Conservation (phyloP, 2,888 invertebrate genomes). For the Hetaerina titia region DNA sequence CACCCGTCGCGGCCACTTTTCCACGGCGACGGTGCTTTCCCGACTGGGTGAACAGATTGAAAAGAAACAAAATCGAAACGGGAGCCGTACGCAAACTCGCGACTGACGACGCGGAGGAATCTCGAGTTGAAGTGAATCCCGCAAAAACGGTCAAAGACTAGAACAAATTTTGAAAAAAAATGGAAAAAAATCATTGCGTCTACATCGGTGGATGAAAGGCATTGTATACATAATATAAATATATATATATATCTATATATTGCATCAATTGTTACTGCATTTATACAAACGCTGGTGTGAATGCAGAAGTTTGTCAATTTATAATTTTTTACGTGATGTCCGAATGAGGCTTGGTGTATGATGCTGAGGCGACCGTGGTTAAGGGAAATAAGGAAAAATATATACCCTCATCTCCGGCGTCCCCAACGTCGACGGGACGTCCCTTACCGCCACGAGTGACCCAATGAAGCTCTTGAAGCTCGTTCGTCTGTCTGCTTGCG, state of each 20-base stretch:
- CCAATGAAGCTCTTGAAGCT: too few relatives aligned
- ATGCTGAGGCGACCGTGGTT: neutral
- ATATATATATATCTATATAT: neutral
- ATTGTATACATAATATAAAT: neutral
- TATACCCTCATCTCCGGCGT: neutral
- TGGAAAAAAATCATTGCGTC: neutral
- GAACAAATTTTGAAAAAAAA: neutral
- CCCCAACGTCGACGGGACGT: neutral
- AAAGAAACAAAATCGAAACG: neutral
- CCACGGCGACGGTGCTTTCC: neutral
- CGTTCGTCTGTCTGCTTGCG: too few relatives aligned
- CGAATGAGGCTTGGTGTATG: neutral
- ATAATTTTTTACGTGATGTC: constrained; percentile 51
- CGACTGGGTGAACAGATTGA: neutral
- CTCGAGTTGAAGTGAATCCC: neutral
- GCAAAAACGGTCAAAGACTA: neutral
- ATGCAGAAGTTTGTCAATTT: constrained; percentile 42
- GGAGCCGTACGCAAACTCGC: neutral
- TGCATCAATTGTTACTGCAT: constrained; percentile 16
- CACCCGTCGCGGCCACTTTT: neutral
- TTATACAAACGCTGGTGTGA: constrained; percentile 10
- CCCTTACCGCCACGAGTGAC: too few relatives aligned
- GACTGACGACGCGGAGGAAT: neutral
- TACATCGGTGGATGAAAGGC: neutral
- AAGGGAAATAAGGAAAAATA: neutral